phyloP scores from a whole-genome alignment of 2,888 invertebrate species.

The Byasa hedistus region DNA sequence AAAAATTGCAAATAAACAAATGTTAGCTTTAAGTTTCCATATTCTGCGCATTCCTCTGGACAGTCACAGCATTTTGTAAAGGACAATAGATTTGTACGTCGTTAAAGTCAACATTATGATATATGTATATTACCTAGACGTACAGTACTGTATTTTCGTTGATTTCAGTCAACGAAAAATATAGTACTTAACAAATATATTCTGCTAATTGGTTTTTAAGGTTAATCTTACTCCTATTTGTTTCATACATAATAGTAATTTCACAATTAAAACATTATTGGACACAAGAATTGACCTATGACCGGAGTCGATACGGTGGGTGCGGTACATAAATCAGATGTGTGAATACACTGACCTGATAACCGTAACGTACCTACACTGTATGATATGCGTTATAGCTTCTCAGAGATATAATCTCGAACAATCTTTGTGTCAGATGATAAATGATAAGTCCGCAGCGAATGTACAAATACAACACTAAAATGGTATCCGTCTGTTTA shows the following conservation, averaged over 20 bases:
- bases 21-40: too few relatives aligned
- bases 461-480: conserved; percentile 1
- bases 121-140: too few relatives aligned
- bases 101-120: too few relatives aligned
- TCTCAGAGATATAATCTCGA: conserved; percentile 50
- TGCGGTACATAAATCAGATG: conserved; percentile 16
- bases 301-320: not conserved
- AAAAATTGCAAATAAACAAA: too few relatives aligned
- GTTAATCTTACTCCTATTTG: not conserved
- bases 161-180: too few relatives aligned
- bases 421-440: conserved; percentile 42
- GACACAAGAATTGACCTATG: not conserved
- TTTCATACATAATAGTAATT: not conserved
- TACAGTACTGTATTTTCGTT: too few relatives aligned
- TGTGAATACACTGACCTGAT: conserved; percentile 4
- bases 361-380: conserved; percentile 1
- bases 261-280: not conserved
- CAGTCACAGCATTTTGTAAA: too few relatives aligned
- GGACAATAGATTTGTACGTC: too few relatives aligned
- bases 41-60: too few relatives aligned
- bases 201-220: not conserved
- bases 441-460: conserved; percentile 30
- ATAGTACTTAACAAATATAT: not conserved
- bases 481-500: conserved; percentile 8
- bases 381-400: conserved; percentile 43